Evolutionary conservation across 1,140 invertebrate species (phyloP).

Genomic region (Uloborus diversus): DNA sequence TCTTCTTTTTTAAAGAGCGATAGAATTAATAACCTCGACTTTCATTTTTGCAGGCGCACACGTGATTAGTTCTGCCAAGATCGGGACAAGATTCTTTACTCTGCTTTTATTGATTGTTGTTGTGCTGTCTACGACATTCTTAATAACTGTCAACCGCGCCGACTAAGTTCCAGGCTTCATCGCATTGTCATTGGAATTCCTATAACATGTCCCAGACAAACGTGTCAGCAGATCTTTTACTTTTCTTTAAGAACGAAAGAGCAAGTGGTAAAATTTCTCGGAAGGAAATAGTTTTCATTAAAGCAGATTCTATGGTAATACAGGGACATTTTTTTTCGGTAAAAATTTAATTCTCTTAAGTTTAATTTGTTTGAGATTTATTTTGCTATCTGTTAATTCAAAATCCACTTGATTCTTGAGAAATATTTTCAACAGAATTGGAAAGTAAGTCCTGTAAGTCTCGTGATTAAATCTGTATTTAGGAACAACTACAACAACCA

Average conservation of each 20-base stretch:
- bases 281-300: no score
- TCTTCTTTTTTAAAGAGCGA: neutral
- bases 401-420: no score
- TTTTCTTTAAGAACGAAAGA: neutral
- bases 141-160: constrained; percentile 37
- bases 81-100: neutral
- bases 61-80: neutral
- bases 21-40: constrained; percentile 17
- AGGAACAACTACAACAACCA: no score
- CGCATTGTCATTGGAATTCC: constrained; percentile 22
- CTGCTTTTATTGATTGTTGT: neutral
- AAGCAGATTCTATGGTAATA: no score
- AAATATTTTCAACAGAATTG: no score
- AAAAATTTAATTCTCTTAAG: no score
- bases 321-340: no score
- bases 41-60: neutral
- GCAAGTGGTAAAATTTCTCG: neutral
- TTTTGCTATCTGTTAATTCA: no score
- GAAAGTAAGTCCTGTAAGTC: no score
- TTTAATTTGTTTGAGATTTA: no score
- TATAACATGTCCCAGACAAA: neutral
- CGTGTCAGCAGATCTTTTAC: neutral
- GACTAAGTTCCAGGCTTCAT: constrained; percentile 22
- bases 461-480: no score
- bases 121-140: constrained; percentile 8